Percentiles rank a stretch among this genome's conserved stretches.
phyloP scores from a whole-genome alignment of 2,797 vertebrate genomes.

The Phoebastria nigripes region DNA sequence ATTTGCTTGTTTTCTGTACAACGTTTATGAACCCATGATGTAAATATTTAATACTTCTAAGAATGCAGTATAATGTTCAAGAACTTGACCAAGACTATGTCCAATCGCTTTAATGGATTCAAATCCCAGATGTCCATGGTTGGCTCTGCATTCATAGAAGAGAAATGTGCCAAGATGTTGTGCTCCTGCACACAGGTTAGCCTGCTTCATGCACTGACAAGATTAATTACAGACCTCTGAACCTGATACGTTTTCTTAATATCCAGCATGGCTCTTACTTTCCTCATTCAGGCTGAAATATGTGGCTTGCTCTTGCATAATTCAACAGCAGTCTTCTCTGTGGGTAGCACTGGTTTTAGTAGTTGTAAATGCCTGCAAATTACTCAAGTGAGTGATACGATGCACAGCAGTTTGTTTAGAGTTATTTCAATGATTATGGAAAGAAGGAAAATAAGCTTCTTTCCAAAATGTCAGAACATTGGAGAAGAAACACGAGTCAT shows the following conservation, averaged over 20 bases:
- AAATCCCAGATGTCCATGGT: not conserved
- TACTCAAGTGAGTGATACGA: not conserved
- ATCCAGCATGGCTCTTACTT: slow-evolving; percentile 39
- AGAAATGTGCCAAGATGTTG: not conserved
- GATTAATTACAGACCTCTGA: slow-evolving; percentile 74
- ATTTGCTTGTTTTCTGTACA: slow-evolving; percentile 6
- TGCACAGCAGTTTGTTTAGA: not conserved
- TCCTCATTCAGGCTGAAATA: slow-evolving; percentile 52
- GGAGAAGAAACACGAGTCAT: not conserved
- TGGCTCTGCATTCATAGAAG: not conserved
- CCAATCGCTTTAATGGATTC: slow-evolving; percentile 39
- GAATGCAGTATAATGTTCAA: slow-evolving; percentile 10
- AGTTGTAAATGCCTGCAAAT: slow-evolving; percentile 16
- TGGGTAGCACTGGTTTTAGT: slow-evolving; percentile 22
- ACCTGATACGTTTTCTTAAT: slow-evolving; percentile 66
- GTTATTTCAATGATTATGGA: not conserved
- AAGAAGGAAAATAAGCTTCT: not conserved
- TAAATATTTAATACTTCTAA: slow-evolving; percentile 69
- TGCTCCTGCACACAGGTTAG: slow-evolving; percentile 1
- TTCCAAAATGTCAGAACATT: not conserved
- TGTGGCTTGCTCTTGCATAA: slow-evolving; percentile 44
- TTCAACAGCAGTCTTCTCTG: slow-evolving; percentile 49
- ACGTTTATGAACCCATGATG: slow-evolving; percentile 13
- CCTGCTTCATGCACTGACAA: slow-evolving; percentile 43
- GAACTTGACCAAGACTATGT: slow-evolving; percentile 18